A percentile compares a stretch with the other conserved stretches of the same genome.
These are phyloP conservation scores for Xenopus borealis DNA, from an alignment of 2,113 vertebrate genomes.

Conservation along the genomic window DNA sequence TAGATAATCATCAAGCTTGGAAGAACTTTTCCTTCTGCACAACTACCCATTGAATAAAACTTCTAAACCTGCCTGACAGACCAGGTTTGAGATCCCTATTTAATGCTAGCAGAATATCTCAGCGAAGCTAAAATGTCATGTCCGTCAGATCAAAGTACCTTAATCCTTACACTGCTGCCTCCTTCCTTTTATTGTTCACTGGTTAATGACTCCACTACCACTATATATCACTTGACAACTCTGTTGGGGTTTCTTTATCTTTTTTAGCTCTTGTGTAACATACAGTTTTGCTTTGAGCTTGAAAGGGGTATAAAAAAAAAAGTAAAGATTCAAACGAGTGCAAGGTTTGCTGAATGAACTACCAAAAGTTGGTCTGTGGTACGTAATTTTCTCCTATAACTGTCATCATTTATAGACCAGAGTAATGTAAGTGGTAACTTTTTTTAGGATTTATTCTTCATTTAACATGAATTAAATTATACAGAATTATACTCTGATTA, in stretches of 20 bases:
- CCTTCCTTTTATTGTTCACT: constrained; percentile 31
- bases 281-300: too few relatives aligned
- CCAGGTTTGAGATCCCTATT: constrained; percentile 44
- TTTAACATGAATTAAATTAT: too few relatives aligned
- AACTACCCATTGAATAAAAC: constrained; percentile 43
- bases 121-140: constrained; percentile 36
- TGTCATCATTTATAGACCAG: too few relatives aligned
- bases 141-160: constrained; percentile 29
- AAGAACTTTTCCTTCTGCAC: constrained; percentile 27
- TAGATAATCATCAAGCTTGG: not conserved
- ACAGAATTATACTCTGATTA: too few relatives aligned
- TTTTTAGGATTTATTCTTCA: too few relatives aligned
- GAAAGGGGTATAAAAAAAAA: too few relatives aligned
- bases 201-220: constrained; percentile 24
- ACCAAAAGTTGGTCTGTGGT: too few relatives aligned
- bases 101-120: constrained; percentile 36
- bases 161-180: not conserved
- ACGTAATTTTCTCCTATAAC: too few relatives aligned
- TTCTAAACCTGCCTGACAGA: constrained; percentile 15
- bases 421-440: too few relatives aligned
- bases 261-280: not conserved
- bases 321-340: too few relatives aligned
- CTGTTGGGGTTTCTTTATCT: not conserved
- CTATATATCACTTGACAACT: constrained; percentile 1
- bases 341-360: too few relatives aligned